These are phyloP conservation scores for Temnothorax longispinosus DNA, from an alignment of 1,140 invertebrate genomes.

Conservation along the genomic window DNA sequence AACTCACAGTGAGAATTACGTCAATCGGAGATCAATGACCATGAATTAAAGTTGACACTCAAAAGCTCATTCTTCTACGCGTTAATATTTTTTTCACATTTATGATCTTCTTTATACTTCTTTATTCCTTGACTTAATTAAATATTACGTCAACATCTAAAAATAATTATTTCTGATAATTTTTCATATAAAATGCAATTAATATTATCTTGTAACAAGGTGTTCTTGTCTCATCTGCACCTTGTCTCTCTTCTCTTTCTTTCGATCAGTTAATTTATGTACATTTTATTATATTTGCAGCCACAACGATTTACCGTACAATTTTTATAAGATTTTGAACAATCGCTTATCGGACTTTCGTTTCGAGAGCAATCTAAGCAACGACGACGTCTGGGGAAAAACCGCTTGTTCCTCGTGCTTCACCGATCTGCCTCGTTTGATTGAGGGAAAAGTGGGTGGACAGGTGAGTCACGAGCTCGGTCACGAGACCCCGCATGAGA, in stretches of 20 bases:
- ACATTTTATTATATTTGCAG: conserved; percentile 78
- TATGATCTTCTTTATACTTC: not conserved
- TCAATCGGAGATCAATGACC: not conserved
- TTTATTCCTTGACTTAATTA: not conserved
- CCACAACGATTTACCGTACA: conserved; percentile 88
- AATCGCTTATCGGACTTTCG: conserved; percentile 86
- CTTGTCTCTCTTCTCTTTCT: not conserved
- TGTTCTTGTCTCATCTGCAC: not conserved
- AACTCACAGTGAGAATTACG: not conserved
- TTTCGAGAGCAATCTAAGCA: conserved; percentile 84
- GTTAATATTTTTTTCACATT: not conserved
- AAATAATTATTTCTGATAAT: conserved; percentile 5
- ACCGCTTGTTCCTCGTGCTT: conserved; percentile 76
- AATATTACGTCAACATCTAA: not conserved
- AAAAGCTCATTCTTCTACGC: not conserved
- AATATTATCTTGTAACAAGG: not conserved
- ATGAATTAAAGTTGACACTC: not conserved
- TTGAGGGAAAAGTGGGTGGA: conserved; percentile 87
- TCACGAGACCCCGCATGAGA: not conserved
- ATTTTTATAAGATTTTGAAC: conserved; percentile 82
- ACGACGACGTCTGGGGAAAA: conserved; percentile 82
- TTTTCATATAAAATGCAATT: not conserved
- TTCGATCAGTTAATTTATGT: not conserved
- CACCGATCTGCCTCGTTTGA: conserved; percentile 87
- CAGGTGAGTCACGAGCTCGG: conserved; percentile 84